A percentile compares a stretch with the other conserved stretches of the same genome.
Conservation (phyloP, 2,113 vertebrate genomes). For the Butastur rufipennis region DNA sequence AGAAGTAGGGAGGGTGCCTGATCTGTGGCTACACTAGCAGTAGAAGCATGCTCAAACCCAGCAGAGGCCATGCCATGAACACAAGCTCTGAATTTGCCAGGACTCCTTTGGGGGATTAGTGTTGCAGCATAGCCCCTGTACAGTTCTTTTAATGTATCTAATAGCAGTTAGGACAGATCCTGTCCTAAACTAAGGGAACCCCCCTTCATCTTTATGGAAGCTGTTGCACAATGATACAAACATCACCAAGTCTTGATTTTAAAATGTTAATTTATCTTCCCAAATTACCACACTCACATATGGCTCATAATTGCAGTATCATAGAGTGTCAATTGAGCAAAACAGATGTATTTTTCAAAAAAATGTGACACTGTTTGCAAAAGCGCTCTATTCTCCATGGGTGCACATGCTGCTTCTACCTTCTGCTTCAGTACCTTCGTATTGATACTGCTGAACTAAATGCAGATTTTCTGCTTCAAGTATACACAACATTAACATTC, state of each 20-base stretch:
- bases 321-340: conserved; percentile 66
- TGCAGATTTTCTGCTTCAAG: conserved; percentile 37
- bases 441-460: conserved; percentile 54
- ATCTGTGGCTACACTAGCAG: not conserved
- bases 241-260: conserved; percentile 38
- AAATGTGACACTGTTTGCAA: conserved; percentile 63
- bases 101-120: not conserved
- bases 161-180: not conserved
- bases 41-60: not conserved
- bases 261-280: conserved; percentile 65
- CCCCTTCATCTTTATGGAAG: not conserved
- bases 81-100: not conserved
- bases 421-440: conserved; percentile 65
- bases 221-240: conserved; percentile 27
- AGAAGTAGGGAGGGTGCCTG: not conserved
- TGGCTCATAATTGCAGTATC: conserved; percentile 66
- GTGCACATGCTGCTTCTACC: conserved; percentile 62
- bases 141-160: not conserved
- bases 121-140: not conserved
- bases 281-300: conserved; percentile 57
- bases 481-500: conserved; percentile 27
- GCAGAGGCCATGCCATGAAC: not conserved
- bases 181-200: not conserved
- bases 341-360: conserved; percentile 68
- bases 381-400: conserved; percentile 61